These are phyloP conservation scores for Merodon equestris DNA, from an alignment of 2,888 invertebrate genomes.

Conservation along the genomic window DNA sequence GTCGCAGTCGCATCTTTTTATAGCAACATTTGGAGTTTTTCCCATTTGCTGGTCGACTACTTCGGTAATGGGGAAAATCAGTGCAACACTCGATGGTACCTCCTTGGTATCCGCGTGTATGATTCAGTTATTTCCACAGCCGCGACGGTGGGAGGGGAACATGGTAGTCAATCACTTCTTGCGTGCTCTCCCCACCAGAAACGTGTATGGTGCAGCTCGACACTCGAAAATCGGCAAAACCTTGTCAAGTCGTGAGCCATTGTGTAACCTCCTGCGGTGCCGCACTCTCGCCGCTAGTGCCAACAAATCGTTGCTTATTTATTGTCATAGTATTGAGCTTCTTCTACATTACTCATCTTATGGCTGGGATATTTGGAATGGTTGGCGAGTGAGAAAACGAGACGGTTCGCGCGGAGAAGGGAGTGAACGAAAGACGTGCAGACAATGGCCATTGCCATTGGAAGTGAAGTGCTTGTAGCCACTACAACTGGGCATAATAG, in stretches of 20 bases:
- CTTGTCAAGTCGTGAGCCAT: slow-evolving; percentile 57
- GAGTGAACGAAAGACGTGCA: background rate
- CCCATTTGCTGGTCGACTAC: slow-evolving; percentile 19
- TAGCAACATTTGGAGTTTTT: slow-evolving; percentile 48
- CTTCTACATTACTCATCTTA: slow-evolving; percentile 41
- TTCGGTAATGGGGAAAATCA: slow-evolving; percentile 49
- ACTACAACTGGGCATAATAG: no score
- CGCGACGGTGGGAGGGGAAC: background rate
- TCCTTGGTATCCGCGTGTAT: slow-evolving; percentile 32
- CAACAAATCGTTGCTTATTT: slow-evolving; percentile 17
- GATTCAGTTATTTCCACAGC: slow-evolving; percentile 46
- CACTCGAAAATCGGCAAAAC: slow-evolving; percentile 57
- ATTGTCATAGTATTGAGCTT: slow-evolving; percentile 33
- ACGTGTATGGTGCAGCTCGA: slow-evolving; percentile 17
- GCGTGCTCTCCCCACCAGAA: slow-evolving; percentile 15
- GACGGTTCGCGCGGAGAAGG: background rate
- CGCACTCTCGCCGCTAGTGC: slow-evolving; percentile 1
- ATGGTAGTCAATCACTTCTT: background rate
- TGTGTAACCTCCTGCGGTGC: slow-evolving; percentile 52
- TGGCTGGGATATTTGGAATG: slow-evolving; percentile 2
- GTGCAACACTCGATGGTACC: slow-evolving; percentile 42
- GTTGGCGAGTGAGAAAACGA: background rate
- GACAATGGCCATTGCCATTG: slow-evolving; percentile 43
- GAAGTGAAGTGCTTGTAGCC: slow-evolving; percentile 23
- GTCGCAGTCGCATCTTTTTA: slow-evolving; percentile 59